Base-by-base conservation (phyloP, 1,140 invertebrate genomes). In the Andrena cerasifolii region DNA sequence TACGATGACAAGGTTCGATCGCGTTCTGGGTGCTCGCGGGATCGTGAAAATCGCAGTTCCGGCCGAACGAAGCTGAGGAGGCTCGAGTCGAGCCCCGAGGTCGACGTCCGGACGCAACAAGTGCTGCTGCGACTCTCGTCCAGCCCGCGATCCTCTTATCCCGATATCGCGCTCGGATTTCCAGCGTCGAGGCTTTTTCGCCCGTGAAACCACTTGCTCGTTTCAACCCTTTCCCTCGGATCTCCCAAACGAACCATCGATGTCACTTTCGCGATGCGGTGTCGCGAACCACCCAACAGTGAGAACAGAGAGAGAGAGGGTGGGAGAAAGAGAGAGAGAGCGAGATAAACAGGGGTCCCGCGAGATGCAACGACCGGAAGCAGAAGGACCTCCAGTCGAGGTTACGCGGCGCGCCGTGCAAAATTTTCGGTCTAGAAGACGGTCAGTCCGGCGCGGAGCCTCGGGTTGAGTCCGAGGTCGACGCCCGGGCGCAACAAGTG, bases 51-150 rank as follows among this genome's bases (percentile, higher is more conserved):
- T 83, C 81, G 53, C 61, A 59, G 67, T 82, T 82, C 80, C 80
- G 79, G 67, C 79, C 66, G 80, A 83, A 78, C 81, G 66, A 63
- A 68, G 61, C 71, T 71, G 51, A 56, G 76, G 75, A 79, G 74
- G 67, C 53, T 74, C 71, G 78, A 75, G 83, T 80, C 63, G 85
- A 72, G 62, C 76, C 36, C 36, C 83, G 86, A 86, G 87, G 87
- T 85, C 83, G 83, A 87, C 81, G 85, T 84, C 85, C 85, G 83
- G 78, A 78, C 83, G 85, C 81, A 87, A 87, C 85, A 87, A 87
- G 85, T 87, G 83, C 83, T 83, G 85, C 77, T 70, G 78, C 67
- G 54, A 78, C 65, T 76, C 73, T 76, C 65, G 63, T 31, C 49
- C 63, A 51, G 63, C 73, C 43, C 73, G 63, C 67, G 67, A 77